These are phyloP conservation scores for Penelope pileata DNA, from an alignment of 2,113 vertebrate genomes.

Conservation along the genomic window DNA sequence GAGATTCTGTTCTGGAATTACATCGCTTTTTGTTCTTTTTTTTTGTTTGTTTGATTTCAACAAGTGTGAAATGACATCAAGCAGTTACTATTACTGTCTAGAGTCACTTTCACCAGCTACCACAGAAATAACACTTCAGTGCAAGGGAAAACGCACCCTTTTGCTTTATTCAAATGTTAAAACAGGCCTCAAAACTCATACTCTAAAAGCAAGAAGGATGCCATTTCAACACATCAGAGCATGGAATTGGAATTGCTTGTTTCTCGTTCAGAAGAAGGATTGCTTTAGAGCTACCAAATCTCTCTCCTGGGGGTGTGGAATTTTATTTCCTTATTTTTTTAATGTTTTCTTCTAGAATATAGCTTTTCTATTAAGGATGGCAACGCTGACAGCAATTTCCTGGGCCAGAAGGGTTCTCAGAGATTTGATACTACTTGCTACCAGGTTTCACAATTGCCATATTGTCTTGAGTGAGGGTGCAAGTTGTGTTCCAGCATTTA, in stretches of 20 bases:
- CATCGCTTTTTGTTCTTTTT: not conserved
- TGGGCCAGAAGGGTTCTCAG: not conserved
- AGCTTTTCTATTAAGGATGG: not conserved
- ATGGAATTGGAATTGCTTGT: not conserved
- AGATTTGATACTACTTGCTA: not conserved
- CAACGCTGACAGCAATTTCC: not conserved
- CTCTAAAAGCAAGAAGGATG: not conserved
- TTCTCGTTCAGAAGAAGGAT: not conserved
- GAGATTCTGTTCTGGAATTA: not conserved
- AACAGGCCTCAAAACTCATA: not conserved
- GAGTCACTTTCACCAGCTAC: not conserved
- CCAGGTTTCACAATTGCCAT: not conserved
- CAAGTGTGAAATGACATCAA: not conserved
- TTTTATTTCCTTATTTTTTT: fast-evolving
- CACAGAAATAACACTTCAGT: not conserved
- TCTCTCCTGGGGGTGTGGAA: not conserved
- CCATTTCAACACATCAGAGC: not conserved
- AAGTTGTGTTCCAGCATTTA: not conserved
- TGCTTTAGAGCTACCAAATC: not conserved
- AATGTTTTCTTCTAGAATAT: not conserved
- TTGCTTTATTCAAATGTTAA: not conserved
- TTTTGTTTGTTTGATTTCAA: not conserved
- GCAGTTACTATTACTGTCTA: not conserved
- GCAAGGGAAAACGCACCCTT: not conserved
- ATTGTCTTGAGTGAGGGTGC: not conserved